These are phyloP conservation scores for Synanceia verrucosa DNA, from an alignment of 2,797 vertebrate genomes.

Conservation along the genomic window DNA sequence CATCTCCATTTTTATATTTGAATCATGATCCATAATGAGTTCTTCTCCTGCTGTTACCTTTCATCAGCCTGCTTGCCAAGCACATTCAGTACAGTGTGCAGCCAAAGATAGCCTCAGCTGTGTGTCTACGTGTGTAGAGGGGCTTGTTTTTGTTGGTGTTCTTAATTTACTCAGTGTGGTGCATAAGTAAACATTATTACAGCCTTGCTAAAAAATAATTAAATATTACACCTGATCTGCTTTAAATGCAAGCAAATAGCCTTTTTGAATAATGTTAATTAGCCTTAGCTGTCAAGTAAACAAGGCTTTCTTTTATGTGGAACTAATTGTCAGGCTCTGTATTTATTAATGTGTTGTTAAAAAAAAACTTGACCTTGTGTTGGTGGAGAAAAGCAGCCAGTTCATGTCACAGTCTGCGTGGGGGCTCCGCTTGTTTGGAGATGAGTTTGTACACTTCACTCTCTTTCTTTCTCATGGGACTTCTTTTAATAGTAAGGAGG, in stretches of 20 bases:
- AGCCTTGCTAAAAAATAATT: constrained; percentile 28
- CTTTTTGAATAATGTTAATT: constrained; percentile 49
- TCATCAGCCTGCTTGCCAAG: constrained; percentile 78
- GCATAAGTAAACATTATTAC: constrained; percentile 68
- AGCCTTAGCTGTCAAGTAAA: constrained; percentile 22
- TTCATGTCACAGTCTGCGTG: constrained; percentile 33
- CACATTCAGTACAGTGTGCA: constrained; percentile 71
- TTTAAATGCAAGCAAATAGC: constrained; percentile 54
- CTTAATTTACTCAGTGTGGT: constrained; percentile 57
- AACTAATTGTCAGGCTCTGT: constrained; percentile 49
- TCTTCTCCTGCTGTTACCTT: constrained; percentile 73
- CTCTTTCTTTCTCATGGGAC: constrained; percentile 57
- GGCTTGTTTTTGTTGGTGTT: constrained; percentile 60
- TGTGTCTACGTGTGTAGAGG: constrained; percentile 50
- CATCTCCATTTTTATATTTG: constrained; percentile 59
- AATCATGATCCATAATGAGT: constrained; percentile 75
- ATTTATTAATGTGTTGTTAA: constrained; percentile 56
- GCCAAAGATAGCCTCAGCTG: constrained; percentile 75
- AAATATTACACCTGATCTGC: constrained; percentile 44
- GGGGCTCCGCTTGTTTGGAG: constrained; percentile 59
- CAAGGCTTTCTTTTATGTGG: constrained; percentile 39
- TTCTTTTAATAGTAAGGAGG: constrained; percentile 80
- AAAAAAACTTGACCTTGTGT: constrained; percentile 58
- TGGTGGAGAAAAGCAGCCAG: constrained; percentile 3
- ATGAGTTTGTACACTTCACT: constrained; percentile 53